Base-by-base conservation (phyloP, 2,888 invertebrate genomes). In the Aplocera efformata region DNA sequence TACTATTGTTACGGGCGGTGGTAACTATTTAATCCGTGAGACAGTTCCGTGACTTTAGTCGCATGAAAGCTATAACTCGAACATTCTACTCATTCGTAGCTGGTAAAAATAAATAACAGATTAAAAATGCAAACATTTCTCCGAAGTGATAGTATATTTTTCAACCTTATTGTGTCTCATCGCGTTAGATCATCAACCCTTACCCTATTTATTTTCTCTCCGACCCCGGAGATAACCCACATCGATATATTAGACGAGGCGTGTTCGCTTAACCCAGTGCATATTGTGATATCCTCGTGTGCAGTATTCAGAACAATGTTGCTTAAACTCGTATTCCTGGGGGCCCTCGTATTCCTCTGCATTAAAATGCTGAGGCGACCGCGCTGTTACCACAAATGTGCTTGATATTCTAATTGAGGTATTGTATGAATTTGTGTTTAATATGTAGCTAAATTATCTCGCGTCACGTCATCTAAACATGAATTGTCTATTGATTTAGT, bases 261-360 rank as follows among this genome's bases (percentile, higher is more conserved):
- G 10, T 1, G 0, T 26, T 28, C 17, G 32, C 26, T 23, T 6
- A n/a, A 4, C 22, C 6, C 40, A 45, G 45, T 45, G 32, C 32
- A 33, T 25, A n/a, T 21, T 11, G 36, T 23, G 43, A 13, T 17
- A 37, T 11, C 40, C 7, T 30, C 27, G 34, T 30, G 29, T 49
- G 30, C 58, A 60, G 63, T 63, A 41, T 50, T 24, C 63, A 69
- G 50, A 9, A 81, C 8, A 10, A 48, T 86, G 86, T 64, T 86
- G 53, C 60, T 88, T 1, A 88, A 88, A 58, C 53, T 88, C 7
- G 76, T 76, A 3, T 43, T 88, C n/a, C 55, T 88, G 27, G 82
- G 85, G 56, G 70, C 61, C 34, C 43, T 86, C 0, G 63, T 81
- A 57, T 80, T 83, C 45, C 59, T 84, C 48, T 81, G 80, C 65